Evolutionary conservation across 2,888 invertebrate species (phyloP).

Genomic region (Aphelenchoides bicaudatus): DNA sequence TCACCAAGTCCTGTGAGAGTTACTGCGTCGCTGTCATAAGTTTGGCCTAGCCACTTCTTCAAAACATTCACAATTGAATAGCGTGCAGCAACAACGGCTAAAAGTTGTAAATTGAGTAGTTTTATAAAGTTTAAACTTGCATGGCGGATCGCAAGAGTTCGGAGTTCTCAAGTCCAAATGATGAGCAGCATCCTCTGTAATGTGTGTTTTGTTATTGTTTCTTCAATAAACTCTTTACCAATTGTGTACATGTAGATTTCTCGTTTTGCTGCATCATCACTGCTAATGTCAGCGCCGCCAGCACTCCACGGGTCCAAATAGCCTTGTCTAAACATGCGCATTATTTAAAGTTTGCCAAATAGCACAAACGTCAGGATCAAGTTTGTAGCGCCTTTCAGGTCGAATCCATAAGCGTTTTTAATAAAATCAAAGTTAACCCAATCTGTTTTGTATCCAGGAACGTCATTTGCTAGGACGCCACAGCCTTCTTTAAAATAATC

Average conservation of each 20-base stretch:
- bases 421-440: constrained; percentile 16
- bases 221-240: constrained; percentile 17
- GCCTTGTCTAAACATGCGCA: constrained; percentile 61
- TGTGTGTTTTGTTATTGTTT: no score
- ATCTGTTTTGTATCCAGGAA: neutral
- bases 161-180: constrained; percentile 59
- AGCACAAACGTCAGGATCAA: constrained; percentile 59
- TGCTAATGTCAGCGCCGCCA: constrained; percentile 45
- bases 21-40: neutral
- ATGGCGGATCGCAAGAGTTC: constrained; percentile 52
- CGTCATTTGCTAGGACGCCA: neutral
- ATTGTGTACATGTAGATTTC: constrained; percentile 14
- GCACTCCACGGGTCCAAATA: constrained; percentile 26
- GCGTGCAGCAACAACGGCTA: no score
- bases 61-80: constrained; percentile 22
- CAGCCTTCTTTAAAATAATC: constrained; percentile 13
- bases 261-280: neutral
- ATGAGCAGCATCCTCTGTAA: constrained; percentile 44
- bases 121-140: no score
- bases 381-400: constrained; percentile 21
- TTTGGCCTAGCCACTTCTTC: constrained; percentile 17
- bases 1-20: neutral
- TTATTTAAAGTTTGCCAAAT: constrained; percentile 1
- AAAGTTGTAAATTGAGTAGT: neutral
- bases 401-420: constrained; percentile 21